Percentiles rank a stretch among this genome's conserved stretches.
Conservation (phyloP, 1,140 invertebrate species). For the Drosophila watanabei region DNA sequence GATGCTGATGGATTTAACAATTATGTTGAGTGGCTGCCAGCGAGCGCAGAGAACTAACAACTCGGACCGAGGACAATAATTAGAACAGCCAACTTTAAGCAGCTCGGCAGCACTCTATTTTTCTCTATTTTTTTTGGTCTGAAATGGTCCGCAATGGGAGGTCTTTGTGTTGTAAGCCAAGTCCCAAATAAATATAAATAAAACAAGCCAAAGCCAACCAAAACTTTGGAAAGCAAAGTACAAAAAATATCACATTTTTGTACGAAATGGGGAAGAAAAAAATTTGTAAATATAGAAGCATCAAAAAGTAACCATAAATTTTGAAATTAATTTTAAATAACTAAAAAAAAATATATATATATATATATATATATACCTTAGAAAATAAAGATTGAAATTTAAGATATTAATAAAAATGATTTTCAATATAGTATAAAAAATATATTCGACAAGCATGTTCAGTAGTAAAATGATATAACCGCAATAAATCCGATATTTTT, state of each 20-base stretch:
- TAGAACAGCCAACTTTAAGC: constrained; percentile 17
- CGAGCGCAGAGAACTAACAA: constrained; percentile 28
- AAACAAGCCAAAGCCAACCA: no score
- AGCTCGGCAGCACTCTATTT: background rate
- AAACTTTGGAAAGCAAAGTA: background rate
- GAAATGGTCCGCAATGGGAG: background rate
- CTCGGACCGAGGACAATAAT: constrained; percentile 35
- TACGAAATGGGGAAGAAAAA: background rate
- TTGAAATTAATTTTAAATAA: background rate
- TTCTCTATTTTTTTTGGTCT: background rate
- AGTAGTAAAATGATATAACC: no score
- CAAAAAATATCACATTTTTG: background rate
- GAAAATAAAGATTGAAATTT: background rate
- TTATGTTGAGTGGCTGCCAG: constrained; percentile 51
- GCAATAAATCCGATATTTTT: background rate
- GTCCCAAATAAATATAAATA: background rate
- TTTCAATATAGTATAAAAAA: no score
- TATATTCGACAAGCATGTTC: no score
- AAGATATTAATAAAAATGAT: background rate
- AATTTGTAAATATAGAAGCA: background rate
- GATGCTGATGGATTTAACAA: constrained; percentile 55
- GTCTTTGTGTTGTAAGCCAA: background rate
- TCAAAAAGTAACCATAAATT: background rate
- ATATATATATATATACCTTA: no score
- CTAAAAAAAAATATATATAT: no score